Percentiles rank a stretch among this genome's conserved stretches.
Conservation (phyloP, 2,113 vertebrate species). For the Baryphthengus martii region DNA sequence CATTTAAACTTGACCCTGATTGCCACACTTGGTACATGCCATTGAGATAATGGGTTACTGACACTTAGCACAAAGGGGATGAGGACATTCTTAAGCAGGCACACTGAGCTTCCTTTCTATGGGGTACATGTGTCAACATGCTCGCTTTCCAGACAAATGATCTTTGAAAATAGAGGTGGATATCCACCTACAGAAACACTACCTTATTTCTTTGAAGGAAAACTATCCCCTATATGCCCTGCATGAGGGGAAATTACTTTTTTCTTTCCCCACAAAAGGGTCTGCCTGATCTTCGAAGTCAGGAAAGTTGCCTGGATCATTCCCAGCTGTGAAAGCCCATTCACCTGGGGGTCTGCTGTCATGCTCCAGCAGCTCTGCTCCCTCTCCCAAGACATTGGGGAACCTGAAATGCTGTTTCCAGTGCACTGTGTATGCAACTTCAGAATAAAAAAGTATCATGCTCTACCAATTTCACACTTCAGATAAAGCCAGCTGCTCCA, state of each 20-base stretch:
- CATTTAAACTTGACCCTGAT: not conserved
- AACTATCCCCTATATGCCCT: fast-evolving
- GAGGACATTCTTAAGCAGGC: not conserved
- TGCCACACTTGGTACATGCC: not conserved
- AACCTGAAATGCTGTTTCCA: not conserved
- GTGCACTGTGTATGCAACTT: not conserved
- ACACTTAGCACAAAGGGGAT: not conserved
- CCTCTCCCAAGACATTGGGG: not conserved
- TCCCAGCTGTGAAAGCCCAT: not conserved
- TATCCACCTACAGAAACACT: not conserved
- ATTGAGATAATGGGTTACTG: not conserved
- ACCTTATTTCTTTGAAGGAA: not conserved
- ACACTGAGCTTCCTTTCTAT: not conserved
- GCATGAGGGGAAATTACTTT: not conserved
- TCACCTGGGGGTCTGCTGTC: not conserved
- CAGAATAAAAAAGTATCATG: not conserved
- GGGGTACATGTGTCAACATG: not conserved
- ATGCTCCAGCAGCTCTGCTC: not conserved
- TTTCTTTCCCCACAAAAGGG: fast-evolving
- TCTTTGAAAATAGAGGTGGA: not conserved
- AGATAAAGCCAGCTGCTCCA: not conserved
- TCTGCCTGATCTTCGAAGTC: not conserved
- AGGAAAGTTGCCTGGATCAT: not conserved
- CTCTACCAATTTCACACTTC: not conserved
- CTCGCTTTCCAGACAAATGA: not conserved